A percentile compares a stretch with the other conserved stretches of the same genome.
phyloP scores from a whole-genome alignment of 2,113 vertebrate species.

The Myotis lucifugus region DNA sequence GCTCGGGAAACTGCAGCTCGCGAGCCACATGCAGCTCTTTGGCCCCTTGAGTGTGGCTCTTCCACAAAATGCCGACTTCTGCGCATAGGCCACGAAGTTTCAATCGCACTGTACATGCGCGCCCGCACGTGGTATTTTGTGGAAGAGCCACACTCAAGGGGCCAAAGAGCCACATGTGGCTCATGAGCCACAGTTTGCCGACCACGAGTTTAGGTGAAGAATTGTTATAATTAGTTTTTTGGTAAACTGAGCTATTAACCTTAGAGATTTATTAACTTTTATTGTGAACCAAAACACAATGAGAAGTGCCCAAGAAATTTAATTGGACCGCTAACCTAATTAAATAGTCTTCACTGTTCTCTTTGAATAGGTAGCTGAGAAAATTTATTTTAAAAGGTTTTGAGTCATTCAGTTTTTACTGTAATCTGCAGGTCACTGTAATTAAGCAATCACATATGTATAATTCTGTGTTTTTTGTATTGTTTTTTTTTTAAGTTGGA shows the following conservation, averaged over 20 bases:
- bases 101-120: too few relatives aligned
- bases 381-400: neutral
- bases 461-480: conserved; percentile 54
- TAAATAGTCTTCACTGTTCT: neutral
- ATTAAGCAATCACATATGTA: neutral
- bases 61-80: too few relatives aligned
- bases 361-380: neutral
- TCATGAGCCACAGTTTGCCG: too few relatives aligned
- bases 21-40: too few relatives aligned
- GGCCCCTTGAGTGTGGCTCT: too few relatives aligned
- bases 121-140: too few relatives aligned
- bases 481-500: conserved; percentile 88
- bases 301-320: neutral
- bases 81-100: too few relatives aligned
- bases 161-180: too few relatives aligned
- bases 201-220: neutral
- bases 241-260: neutral
- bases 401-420: neutral
- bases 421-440: neutral
- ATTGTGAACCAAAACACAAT: neutral
- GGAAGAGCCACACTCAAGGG: too few relatives aligned
- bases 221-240: neutral
- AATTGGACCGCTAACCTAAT: neutral
- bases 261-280: neutral
- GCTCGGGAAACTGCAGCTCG: too few relatives aligned